Conservation (phyloP, 2,888 invertebrate genomes). For the Ichneumoninae sp. region DNA sequence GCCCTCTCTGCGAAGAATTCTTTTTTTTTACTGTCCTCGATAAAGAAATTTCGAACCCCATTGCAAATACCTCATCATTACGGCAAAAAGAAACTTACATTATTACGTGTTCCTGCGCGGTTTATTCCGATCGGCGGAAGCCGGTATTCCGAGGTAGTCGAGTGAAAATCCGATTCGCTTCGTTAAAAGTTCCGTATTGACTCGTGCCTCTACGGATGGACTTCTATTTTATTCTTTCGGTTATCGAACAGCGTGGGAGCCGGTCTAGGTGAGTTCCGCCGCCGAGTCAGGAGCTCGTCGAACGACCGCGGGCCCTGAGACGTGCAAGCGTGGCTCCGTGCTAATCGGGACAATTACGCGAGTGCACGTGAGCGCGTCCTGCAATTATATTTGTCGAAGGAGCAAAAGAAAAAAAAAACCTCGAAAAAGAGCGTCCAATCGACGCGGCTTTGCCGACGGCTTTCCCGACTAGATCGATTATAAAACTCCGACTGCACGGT, state of each 20-base stretch:
- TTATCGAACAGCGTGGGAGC: conserved; percentile 4
- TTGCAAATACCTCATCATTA: neutral
- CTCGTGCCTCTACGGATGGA: neutral
- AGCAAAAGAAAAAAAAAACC: neutral
- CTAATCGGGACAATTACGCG: conserved; percentile 60
- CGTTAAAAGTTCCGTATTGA: conserved; percentile 33
- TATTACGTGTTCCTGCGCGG: neutral
- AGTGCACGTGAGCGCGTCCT: conserved; percentile 20
- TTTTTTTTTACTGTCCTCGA: neutral
- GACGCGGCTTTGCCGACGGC: conserved; percentile 1
- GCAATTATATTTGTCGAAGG: conserved; percentile 49
- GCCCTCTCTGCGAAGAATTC: neutral
- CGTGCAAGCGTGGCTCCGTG: conserved; percentile 33
- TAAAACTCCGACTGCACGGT: conserved; percentile 12
- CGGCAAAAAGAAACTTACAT: neutral
- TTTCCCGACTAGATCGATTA: conserved; percentile 30
- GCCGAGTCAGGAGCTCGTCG: neutral
- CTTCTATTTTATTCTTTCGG: conserved; percentile 18
- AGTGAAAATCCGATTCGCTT: conserved; percentile 33
- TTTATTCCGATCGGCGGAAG: neutral
- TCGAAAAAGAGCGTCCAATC: neutral
- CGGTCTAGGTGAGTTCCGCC: conserved; percentile 1
- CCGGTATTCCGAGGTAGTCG: neutral
- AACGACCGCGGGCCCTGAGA: conserved; percentile 28
- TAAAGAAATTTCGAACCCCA: neutral